Evolutionary conservation across 2,113 vertebrate species (phyloP).

Genomic region (Nothoprocta pentlandii): DNA sequence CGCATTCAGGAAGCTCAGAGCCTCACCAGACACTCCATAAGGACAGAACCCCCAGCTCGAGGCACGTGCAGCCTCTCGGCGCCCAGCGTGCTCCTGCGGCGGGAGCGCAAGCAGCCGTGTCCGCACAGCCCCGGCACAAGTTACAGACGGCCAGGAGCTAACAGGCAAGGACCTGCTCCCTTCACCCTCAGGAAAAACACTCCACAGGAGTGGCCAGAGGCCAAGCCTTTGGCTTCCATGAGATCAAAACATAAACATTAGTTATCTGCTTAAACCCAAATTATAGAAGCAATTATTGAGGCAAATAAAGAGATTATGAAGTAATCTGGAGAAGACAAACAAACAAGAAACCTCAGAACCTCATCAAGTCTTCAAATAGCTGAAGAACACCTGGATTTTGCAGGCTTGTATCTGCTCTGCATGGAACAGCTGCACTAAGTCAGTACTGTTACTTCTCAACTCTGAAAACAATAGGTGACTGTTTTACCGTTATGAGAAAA

Average conservation of each 20-base stretch:
- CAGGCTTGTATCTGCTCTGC: neutral
- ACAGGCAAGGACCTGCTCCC: neutral
- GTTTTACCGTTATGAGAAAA: neutral
- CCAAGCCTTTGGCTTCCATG: neutral
- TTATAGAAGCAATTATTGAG: neutral
- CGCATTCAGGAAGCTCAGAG: rapidly evolving
- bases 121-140: rapidly evolving
- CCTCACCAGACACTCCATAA: neutral
- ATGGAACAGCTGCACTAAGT: neutral
- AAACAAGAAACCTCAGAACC: neutral
- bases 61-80: neutral
- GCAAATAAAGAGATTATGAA: neutral
- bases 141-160: neutral
- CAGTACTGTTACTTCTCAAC: neutral
- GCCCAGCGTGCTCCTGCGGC: rapidly evolving
- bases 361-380: neutral
- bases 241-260: neutral
- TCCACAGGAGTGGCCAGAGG: neutral
- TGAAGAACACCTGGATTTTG: neutral
- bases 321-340: neutral
- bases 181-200: neutral
- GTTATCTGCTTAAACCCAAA: neutral
- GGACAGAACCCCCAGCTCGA: neutral
- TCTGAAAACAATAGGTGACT: neutral
- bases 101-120: rapidly evolving